phyloP scores from a whole-genome alignment of 92 coral and sea anemone species.

The Pocillopora grandis region DNA sequence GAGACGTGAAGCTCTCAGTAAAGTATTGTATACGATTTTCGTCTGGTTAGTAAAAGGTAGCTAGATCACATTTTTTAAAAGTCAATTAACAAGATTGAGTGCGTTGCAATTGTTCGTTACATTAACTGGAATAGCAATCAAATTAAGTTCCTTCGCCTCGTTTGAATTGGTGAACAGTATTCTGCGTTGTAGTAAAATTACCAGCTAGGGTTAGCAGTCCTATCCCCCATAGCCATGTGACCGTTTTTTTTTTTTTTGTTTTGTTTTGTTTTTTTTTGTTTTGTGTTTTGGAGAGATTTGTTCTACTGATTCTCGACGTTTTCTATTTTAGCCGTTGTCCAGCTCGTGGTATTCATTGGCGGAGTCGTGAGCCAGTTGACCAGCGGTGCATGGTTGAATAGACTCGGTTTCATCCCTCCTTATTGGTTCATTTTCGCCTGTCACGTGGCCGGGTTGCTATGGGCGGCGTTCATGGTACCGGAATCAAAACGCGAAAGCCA shows the following conservation, averaged over 20 bases:
- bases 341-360: slow-evolving; percentile 67
- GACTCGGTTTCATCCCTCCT: slow-evolving; percentile 73
- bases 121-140: no score
- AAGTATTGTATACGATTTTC: no score
- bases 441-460: slow-evolving; percentile 50
- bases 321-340: slow-evolving; percentile 60
- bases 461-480: slow-evolving; percentile 67
- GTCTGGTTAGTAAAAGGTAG: no score
- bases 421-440: slow-evolving; percentile 84
- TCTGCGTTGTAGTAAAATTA: no score
- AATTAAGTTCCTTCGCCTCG: no score
- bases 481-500: slow-evolving; percentile 54
- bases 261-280: neutral
- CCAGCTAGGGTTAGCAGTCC: no score
- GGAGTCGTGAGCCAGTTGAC: slow-evolving; percentile 84
- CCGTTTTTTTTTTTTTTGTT: neutral
- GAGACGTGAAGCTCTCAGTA: no score
- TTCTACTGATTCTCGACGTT: neutral
- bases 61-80: no score
- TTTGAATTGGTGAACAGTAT: no score
- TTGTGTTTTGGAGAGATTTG: neutral
- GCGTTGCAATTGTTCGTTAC: no score
- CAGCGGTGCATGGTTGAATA: slow-evolving; percentile 74
- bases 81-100: no score
- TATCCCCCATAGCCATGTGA: no score